Conservation (phyloP, 1,140 invertebrate species). For the Procambarus virginalis region DNA sequence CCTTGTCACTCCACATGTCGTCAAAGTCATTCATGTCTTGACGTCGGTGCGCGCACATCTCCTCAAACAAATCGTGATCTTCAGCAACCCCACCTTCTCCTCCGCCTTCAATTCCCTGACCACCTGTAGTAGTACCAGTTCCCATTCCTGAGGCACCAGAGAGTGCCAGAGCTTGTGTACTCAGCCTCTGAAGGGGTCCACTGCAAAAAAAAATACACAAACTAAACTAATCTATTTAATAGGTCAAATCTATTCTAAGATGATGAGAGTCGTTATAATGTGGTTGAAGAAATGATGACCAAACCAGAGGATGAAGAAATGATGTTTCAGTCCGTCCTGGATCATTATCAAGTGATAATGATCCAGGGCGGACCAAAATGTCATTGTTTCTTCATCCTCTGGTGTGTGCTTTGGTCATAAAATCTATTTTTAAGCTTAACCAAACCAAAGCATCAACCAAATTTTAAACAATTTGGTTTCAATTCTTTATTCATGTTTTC, state of each 20-base stretch:
- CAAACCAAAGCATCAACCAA: background rate
- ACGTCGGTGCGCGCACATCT: slow-evolving; percentile 39
- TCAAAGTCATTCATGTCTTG: slow-evolving; percentile 34
- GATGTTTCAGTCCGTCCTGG: too few relatives aligned
- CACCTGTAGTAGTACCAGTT: background rate
- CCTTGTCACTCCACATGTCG: slow-evolving; percentile 52
- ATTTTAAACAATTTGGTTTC: background rate
- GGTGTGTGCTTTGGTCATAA: too few relatives aligned
- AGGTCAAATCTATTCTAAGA: too few relatives aligned
- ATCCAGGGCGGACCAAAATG: too few relatives aligned
- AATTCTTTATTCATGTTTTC: background rate
- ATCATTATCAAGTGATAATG: too few relatives aligned
- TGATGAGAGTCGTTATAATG: too few relatives aligned
- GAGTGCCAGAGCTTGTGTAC: slow-evolving; percentile 43
- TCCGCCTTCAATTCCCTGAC: slow-evolving; percentile 36
- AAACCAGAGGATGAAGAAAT: too few relatives aligned
- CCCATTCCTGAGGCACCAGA: slow-evolving; percentile 22
- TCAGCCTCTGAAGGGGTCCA: slow-evolving; percentile 55
- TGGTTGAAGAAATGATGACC: too few relatives aligned
- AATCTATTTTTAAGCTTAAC: too few relatives aligned
- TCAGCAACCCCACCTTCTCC: slow-evolving; percentile 30
- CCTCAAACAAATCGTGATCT: slow-evolving; percentile 47
- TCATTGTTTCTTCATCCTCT: too few relatives aligned
- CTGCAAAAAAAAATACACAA: background rate
- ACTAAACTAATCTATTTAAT: too few relatives aligned